A percentile compares a stretch with the other conserved stretches of the same genome.
Conservation (phyloP, 2,113 vertebrate species). For the Vireo altiloquus region DNA sequence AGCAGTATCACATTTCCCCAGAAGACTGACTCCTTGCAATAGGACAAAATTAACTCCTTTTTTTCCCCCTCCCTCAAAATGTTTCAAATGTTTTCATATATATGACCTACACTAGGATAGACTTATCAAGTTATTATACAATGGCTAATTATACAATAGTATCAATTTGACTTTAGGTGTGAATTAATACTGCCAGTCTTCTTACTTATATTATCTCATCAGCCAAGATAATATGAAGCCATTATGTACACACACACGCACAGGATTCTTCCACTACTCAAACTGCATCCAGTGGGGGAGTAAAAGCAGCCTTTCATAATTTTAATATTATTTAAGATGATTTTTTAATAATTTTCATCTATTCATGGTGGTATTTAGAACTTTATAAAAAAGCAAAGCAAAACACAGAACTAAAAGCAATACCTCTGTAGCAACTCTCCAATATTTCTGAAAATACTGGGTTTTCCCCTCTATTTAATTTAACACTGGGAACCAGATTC, state of each 20-base stretch:
- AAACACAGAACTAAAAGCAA: neutral
- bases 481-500: neutral
- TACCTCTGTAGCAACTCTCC: neutral
- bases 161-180: neutral
- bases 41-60: neutral
- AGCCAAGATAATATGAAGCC: neutral
- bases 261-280: neutral
- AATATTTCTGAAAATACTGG: neutral
- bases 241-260: rapidly evolving
- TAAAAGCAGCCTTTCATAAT: neutral
- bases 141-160: neutral
- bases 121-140: neutral
- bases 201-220: no score
- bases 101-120: neutral
- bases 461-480: neutral
- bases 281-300: neutral
- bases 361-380: neutral
- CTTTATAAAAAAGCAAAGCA: neutral
- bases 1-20: neutral
- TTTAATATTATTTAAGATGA: neutral
- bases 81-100: neutral
- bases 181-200: neutral
- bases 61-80: neutral
- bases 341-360: neutral
- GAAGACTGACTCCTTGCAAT: neutral